These are phyloP conservation scores for Heterodera filipjevi DNA, from an alignment of 2,888 invertebrate genomes.

Conservation along the genomic window DNA sequence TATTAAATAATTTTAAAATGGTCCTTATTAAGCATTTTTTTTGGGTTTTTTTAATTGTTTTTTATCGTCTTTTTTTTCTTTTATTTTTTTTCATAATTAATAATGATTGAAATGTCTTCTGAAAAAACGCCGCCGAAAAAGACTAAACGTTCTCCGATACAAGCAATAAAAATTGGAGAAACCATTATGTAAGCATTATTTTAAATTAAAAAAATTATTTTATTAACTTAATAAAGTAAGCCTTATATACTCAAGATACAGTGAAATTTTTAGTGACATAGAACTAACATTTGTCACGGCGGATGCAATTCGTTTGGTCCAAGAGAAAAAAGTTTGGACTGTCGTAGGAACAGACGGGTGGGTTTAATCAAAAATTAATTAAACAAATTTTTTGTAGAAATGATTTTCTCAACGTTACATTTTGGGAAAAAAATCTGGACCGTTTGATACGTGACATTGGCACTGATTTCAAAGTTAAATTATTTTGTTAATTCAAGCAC, in stretches of 20 bases:
- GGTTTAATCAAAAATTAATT: not conserved
- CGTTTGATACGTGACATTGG: not conserved
- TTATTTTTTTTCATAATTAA: slow-evolving; percentile 18
- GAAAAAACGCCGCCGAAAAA: not conserved
- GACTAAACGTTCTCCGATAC: not conserved
- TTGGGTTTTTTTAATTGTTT: too few species aligned
- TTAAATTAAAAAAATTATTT: not conserved
- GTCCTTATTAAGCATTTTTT: too few species aligned
- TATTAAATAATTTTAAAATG: too few species aligned
- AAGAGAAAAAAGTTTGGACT: not conserved
- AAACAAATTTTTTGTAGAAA: not conserved
- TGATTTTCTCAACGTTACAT: not conserved
- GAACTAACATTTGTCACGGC: not conserved
- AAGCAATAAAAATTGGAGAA: not conserved
- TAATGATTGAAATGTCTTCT: not conserved
- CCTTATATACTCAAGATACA: too few species aligned
- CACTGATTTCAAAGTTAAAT: not conserved
- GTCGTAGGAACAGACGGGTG: not conserved
- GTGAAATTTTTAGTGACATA: too few species aligned
- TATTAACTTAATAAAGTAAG: not conserved
- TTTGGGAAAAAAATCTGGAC: not conserved
- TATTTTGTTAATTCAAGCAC: not conserved
- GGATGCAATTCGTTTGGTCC: not conserved
- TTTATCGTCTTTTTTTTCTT: slow-evolving; percentile 34
- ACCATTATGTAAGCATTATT: not conserved